Evolutionary conservation across 1,140 invertebrate species (phyloP).

Genomic region (Aphis gossypii): DNA sequence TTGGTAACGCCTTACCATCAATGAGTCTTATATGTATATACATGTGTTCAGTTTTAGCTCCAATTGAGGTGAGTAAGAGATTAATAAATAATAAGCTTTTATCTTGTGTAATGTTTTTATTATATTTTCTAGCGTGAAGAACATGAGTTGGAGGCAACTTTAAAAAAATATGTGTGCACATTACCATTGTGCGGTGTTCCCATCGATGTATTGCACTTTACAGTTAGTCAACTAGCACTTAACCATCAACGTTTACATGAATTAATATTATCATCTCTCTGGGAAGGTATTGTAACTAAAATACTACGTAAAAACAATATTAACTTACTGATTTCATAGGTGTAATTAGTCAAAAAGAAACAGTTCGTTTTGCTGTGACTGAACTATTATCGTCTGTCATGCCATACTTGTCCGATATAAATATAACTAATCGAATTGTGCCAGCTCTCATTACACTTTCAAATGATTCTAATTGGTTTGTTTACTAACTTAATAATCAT

Average conservation of each 20-base stretch:
- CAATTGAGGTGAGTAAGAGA: conserved; percentile 59
- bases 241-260: conserved; percentile 59
- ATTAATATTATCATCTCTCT: conserved; percentile 69
- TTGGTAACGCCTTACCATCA: conserved; percentile 64
- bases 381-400: conserved; percentile 71
- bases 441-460: conserved; percentile 77
- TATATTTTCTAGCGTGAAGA: conserved; percentile 62
- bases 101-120: neutral
- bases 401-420: conserved; percentile 67
- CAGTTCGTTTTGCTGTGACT: conserved; percentile 70
- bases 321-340: conserved; percentile 64
- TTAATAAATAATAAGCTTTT: neutral
- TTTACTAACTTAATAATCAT: neutral
- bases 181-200: conserved; percentile 68
- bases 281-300: conserved; percentile 70
- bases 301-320: neutral
- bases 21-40: conserved; percentile 69
- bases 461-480: conserved; percentile 75
- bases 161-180: conserved; percentile 68
- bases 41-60: conserved; percentile 66
- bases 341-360: conserved; percentile 72
- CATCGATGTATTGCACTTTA: conserved; percentile 66
- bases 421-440: conserved; percentile 70
- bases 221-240: conserved; percentile 65
- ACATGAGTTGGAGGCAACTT: conserved; percentile 66